Evolutionary conservation across 2,888 invertebrate genomes (phyloP), one percentile per base, ranked within the genome.

Genomic region (Diarsia dahlii): DNA sequence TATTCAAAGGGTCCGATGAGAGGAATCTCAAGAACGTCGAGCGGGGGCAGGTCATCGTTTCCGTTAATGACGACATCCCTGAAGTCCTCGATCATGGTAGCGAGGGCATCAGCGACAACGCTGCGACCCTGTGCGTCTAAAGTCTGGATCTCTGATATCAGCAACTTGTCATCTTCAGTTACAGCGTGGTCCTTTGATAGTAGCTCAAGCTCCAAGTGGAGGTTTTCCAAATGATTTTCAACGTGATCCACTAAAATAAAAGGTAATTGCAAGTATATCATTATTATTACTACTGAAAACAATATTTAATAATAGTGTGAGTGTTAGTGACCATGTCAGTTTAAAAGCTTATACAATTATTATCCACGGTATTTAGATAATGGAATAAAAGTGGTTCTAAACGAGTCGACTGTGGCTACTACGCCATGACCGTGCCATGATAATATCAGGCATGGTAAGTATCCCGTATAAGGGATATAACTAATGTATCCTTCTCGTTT

Each of bases 51-150:
- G 10, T 77, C 78, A 5, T 91, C 93, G 67, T 90, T 93, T n/a
- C 94, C 94, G 71, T 93, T 88, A 69, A 93, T 86, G 5, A 94
- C 84, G 4, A 91, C 78, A 62, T 92, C 88, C 70, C 94, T 90
- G 72, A 92, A 90, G 9, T 76, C 73, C 62, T 94, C 92, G 23
- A 94, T 68, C 10, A 86, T 1, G 1, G 85, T 66, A 34, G 46
- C 52, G 64, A 93, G 91, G 9, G 82, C 63, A 3, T 88, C 87
- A 20, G 84, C 86, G 60, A 93, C 84, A 0, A 90, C 0, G 68
- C 72, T 89, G 34, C 92, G 91, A 13, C 77, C 67, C 10, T 34
- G 64, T 10, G 62, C 76, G 6, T 68, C 65, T 9, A 64, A 48
- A 18, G 39, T 4, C 54, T 75, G 66, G 12, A 86, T 60, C n/a